Conservation (phyloP, 2,888 invertebrate species). For the Agonopterix alstromeriana region DNA sequence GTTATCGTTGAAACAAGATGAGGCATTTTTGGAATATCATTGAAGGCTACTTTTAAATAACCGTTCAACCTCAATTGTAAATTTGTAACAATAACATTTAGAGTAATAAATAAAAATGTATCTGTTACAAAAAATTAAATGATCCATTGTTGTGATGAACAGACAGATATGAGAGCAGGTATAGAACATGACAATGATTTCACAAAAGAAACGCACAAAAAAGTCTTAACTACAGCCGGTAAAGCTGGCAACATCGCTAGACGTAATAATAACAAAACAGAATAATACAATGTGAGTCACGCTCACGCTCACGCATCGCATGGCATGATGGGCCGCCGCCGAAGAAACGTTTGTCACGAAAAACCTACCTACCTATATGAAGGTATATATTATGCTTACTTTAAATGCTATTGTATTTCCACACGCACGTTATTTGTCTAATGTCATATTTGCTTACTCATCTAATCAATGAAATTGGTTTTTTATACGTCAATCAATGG, state of each 20-base stretch:
- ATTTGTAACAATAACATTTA: too few relatives aligned
- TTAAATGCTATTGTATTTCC: slow-evolving; percentile 24
- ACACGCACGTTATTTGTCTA: slow-evolving; percentile 14
- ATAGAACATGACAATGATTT: slow-evolving; percentile 15
- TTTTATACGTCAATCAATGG: too few relatives aligned
- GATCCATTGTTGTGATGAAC: slow-evolving; percentile 3
- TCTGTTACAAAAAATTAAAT: slow-evolving; percentile 1
- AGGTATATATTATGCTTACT: slow-evolving; percentile 10
- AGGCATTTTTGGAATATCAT: not conserved
- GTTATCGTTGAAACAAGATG: not conserved
- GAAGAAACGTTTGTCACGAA: slow-evolving; percentile 55
- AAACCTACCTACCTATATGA: slow-evolving; percentile 13
- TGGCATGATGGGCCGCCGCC: slow-evolving; percentile 43
- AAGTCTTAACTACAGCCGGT: slow-evolving; percentile 17
- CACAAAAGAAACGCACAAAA: slow-evolving; percentile 20
- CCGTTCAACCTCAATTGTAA: too few relatives aligned
- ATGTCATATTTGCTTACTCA: too few relatives aligned
- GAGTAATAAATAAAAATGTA: not conserved
- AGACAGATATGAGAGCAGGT: slow-evolving; percentile 16
- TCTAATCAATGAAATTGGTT: too few relatives aligned
- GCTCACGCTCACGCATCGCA: slow-evolving; percentile 31
- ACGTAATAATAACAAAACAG: slow-evolving; percentile 42
- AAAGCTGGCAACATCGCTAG: slow-evolving; percentile 38
- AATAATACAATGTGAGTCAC: slow-evolving; percentile 44
- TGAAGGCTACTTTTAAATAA: too few relatives aligned